Evolutionary conservation across 1,140 invertebrate genomes (phyloP).

Genomic region (Dendroctonus ponderosae): DNA sequence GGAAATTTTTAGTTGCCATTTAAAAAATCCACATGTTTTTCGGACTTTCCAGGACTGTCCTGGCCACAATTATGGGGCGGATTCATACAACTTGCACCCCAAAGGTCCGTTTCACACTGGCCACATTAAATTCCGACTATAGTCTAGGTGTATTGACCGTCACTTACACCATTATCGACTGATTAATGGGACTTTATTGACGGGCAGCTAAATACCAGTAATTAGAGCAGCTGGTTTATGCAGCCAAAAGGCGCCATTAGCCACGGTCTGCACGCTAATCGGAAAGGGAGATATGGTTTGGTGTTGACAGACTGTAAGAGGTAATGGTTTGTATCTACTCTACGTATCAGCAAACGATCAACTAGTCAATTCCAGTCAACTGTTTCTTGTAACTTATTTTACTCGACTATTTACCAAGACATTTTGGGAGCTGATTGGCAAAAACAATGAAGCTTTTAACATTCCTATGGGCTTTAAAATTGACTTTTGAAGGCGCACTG

Average conservation of each 20-base stretch:
- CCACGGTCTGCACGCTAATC: slow-evolving; percentile 1
- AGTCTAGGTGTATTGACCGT: slow-evolving; percentile 17
- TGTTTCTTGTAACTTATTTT: no score
- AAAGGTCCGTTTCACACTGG: slow-evolving; percentile 11
- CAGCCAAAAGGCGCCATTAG: slow-evolving; percentile 7
- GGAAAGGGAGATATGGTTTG: slow-evolving; percentile 6
- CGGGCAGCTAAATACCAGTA: slow-evolving; percentile 22
- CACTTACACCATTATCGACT: slow-evolving; percentile 23
- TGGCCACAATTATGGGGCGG: neutral
- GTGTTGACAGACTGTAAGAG: neutral
- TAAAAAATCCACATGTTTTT: no score
- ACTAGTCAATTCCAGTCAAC: no score
- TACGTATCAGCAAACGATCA: no score
- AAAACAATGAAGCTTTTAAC: no score
- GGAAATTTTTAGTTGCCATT: no score
- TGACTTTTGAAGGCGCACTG: no score
- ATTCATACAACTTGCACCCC: neutral
- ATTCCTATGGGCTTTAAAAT: no score
- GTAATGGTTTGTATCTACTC: neutral
- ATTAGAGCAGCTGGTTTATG: slow-evolving; percentile 19
- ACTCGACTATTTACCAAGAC: no score
- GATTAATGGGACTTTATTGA: slow-evolving; percentile 24
- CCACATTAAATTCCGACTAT: slow-evolving; percentile 5
- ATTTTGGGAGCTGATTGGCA: no score
- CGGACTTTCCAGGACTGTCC: no score